Percentiles rank a stretch among this genome's conserved stretches.
phyloP scores from a whole-genome alignment of 2,113 vertebrate genomes.

The Mesembrinibis cayennensis region DNA sequence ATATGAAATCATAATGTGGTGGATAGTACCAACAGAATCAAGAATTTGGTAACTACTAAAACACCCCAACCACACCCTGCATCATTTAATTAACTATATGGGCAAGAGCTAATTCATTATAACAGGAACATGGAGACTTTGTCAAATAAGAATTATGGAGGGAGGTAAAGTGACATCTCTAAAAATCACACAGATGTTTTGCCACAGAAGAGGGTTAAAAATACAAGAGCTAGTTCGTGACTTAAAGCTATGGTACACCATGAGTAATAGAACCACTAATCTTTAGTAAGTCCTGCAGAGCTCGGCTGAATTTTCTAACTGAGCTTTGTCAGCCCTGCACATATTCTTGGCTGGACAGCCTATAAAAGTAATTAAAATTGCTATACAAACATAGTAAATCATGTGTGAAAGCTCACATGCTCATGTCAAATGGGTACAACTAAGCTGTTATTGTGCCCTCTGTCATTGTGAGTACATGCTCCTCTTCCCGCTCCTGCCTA shows the following conservation, averaged over 20 bases:
- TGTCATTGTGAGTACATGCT: background rate
- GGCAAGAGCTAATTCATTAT: background rate
- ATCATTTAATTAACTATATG: background rate
- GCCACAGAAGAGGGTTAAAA: background rate
- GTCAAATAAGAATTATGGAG: background rate
- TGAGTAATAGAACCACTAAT: background rate
- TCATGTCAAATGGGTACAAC: background rate
- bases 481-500: background rate
- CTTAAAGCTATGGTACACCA: background rate
- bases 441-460: background rate
- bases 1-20: background rate
- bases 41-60: background rate
- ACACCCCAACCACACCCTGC: background rate
- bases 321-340: background rate
- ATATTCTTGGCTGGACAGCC: background rate
- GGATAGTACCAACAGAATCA: background rate
- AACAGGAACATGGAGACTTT: background rate
- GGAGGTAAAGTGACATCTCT: background rate
- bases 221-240: background rate
- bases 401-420: background rate
- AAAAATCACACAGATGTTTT: background rate
- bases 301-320: background rate
- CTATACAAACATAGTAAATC: background rate
- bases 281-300: background rate
- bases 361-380: background rate